These are phyloP conservation scores for Planococcus citri DNA, from an alignment of 1,140 invertebrate species.

Conservation along the genomic window DNA sequence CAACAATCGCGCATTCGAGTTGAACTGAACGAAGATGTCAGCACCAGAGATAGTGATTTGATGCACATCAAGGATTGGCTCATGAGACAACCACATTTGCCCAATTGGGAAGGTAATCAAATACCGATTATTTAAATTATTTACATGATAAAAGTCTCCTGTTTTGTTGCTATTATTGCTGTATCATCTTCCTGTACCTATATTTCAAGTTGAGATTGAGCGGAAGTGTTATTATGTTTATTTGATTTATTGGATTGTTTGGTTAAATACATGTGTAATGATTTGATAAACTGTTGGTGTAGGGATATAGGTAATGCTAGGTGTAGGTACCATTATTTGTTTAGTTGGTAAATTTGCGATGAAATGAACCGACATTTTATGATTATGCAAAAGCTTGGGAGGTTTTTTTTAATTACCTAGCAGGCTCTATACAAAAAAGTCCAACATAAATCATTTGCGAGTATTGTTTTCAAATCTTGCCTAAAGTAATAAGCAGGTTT, in stretches of 20 bases:
- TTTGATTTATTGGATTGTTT: not conserved
- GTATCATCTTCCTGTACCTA: not conserved
- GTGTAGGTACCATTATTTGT: too few species aligned
- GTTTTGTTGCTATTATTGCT: not conserved
- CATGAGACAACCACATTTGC: slow-evolving; percentile 55
- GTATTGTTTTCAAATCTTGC: too few species aligned
- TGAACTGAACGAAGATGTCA: slow-evolving; percentile 63
- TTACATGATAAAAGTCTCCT: not conserved
- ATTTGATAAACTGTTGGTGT: too few species aligned
- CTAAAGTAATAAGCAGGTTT: too few species aligned
- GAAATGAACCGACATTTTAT: too few species aligned
- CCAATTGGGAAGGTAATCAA: slow-evolving; percentile 49
- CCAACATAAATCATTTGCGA: too few species aligned
- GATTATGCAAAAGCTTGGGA: too few species aligned
- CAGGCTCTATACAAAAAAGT: too few species aligned
- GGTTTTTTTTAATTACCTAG: too few species aligned
- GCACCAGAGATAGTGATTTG: slow-evolving; percentile 51
- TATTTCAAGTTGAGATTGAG: not conserved
- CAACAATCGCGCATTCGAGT: slow-evolving; percentile 56
- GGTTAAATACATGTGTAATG: too few species aligned
- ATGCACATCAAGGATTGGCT: slow-evolving; percentile 55
- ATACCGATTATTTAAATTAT: not conserved
- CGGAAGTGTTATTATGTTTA: not conserved
- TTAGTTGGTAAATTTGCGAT: too few species aligned
- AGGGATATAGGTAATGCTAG: too few species aligned